Evolutionary conservation across 2,888 invertebrate genomes (phyloP).

Genomic region (Dendrolimus houi): DNA sequence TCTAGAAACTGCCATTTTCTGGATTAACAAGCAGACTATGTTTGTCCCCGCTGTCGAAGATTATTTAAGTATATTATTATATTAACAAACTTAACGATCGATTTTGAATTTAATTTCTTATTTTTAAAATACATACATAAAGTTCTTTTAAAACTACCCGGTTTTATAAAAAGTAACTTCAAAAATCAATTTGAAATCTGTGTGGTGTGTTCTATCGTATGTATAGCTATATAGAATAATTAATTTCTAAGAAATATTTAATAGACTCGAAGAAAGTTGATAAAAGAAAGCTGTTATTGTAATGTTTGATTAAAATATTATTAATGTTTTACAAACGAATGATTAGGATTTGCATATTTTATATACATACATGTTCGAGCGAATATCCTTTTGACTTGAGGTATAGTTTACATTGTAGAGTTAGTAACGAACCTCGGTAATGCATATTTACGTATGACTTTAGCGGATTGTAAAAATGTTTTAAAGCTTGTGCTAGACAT

Average conservation of each 20-base stretch:
- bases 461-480: background rate
- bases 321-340: conserved; percentile 30
- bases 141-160: too few relatives aligned
- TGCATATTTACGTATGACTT: background rate
- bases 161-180: too few relatives aligned
- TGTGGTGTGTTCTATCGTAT: background rate
- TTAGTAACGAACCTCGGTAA: background rate
- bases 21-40: too few relatives aligned
- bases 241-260: conserved; percentile 13
- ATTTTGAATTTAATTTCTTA: too few relatives aligned
- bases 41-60: too few relatives aligned
- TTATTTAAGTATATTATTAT: too few relatives aligned
- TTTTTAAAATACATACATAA: too few relatives aligned
- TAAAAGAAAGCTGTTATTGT: conserved; percentile 30
- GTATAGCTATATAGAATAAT: background rate
- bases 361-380: conserved; percentile 5
- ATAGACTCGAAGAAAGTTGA: conserved; percentile 37
- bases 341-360: conserved; percentile 41
- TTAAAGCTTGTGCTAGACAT: background rate
- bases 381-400: too few relatives aligned
- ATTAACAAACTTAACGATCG: too few relatives aligned
- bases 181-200: too few relatives aligned
- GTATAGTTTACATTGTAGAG: too few relatives aligned
- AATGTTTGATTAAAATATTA: conserved; percentile 30
- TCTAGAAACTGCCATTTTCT: too few relatives aligned